Percentiles rank a stretch among this genome's conserved stretches.
These are phyloP conservation scores for Cryptocheilus praepositus DNA, from an alignment of 2,888 invertebrate species.

Conservation along the genomic window DNA sequence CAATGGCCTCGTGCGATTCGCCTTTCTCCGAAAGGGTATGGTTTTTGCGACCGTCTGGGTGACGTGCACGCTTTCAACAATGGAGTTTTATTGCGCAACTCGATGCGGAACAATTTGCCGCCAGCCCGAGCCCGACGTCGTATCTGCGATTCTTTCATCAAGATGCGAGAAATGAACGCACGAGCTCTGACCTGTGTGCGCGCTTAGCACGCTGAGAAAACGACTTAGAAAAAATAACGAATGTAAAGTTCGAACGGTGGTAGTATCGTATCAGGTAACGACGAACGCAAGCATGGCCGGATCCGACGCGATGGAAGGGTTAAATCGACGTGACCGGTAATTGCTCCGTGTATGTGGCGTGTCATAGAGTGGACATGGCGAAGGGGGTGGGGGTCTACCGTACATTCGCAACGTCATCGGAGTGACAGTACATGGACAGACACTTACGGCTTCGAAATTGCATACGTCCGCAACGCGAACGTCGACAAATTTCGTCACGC, in stretches of 20 bases:
- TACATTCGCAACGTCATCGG: conserved; percentile 21
- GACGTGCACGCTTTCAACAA: neutral
- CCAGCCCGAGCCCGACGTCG: too few relatives aligned
- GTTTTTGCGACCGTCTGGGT: neutral
- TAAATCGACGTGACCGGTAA: conserved; percentile 34
- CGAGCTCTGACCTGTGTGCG: too few relatives aligned
- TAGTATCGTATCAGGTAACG: too few relatives aligned
- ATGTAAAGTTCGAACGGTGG: too few relatives aligned
- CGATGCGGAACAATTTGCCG: neutral
- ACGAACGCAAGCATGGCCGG: conserved; percentile 1
- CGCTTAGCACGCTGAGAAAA: neutral
- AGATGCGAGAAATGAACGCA: too few relatives aligned
- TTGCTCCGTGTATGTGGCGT: conserved; percentile 22
- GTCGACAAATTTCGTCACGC: conserved; percentile 1
- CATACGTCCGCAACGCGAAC: neutral
- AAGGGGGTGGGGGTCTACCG: neutral
- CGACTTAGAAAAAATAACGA: too few relatives aligned
- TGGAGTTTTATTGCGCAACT: too few relatives aligned
- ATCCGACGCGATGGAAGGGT: conserved; percentile 24
- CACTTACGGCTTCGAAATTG: conserved; percentile 12
- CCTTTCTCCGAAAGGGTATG: neutral
- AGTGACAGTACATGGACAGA: conserved; percentile 18
- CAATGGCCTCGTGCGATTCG: neutral
- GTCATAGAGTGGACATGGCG: too few relatives aligned
- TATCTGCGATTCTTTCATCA: too few relatives aligned